Evolutionary conservation across 1,140 invertebrate species (phyloP).

Genomic region (Zaprionus tsacasi): DNA sequence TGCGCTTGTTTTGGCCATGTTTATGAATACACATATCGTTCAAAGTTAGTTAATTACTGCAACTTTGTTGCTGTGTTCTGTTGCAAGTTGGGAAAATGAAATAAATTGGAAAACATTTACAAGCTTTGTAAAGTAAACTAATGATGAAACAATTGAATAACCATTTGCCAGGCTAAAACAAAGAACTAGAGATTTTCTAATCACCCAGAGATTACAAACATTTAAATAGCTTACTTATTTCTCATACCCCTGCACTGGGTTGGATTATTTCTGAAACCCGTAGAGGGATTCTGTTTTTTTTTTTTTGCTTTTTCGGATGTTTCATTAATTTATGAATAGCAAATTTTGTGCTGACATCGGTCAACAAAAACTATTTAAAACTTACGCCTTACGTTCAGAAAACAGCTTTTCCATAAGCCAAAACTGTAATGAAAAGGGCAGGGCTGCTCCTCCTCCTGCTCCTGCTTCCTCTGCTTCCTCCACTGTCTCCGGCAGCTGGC

Average conservation of each 20-base stretch:
- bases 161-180: slow-evolving; percentile 16
- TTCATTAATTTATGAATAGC: slow-evolving; percentile 82
- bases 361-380: slow-evolving; percentile 80
- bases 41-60: background rate
- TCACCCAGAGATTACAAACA: slow-evolving; percentile 57
- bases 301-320: slow-evolving; percentile 53
- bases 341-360: slow-evolving; percentile 78
- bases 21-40: background rate
- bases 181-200: slow-evolving; percentile 32
- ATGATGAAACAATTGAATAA: slow-evolving; percentile 5
- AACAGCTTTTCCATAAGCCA: slow-evolving; percentile 25
- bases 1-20: background rate
- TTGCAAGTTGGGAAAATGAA: background rate
- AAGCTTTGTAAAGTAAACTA: background rate
- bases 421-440: slow-evolving; percentile 36
- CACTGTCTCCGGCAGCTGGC: background rate
- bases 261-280: slow-evolving; percentile 73
- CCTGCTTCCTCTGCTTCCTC: background rate
- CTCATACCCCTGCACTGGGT: slow-evolving; percentile 25
- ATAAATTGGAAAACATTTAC: background rate
- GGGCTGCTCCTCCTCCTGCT: background rate
- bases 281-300: slow-evolving; percentile 48
- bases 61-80: background rate
- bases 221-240: slow-evolving; percentile 58
- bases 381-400: slow-evolving; percentile 45